These are phyloP conservation scores for Meda fulgida DNA, from an alignment of 2,797 vertebrate species.

Conservation along the genomic window DNA sequence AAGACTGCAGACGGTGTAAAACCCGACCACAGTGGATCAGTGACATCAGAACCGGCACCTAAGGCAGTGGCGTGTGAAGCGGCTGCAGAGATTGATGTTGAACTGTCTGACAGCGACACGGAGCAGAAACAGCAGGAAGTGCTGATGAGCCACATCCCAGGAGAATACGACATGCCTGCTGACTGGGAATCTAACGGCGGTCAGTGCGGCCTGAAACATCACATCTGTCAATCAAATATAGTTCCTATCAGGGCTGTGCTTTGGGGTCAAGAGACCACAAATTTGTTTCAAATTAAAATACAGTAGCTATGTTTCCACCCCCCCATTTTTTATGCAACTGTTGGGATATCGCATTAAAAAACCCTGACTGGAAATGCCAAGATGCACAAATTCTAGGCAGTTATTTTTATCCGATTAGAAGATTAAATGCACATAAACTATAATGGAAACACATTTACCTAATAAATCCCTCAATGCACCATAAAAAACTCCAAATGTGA, in stretches of 20 bases:
- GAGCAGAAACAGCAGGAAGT: constrained; percentile 37
- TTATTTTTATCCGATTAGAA: too few species aligned
- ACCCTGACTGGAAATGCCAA: too few species aligned
- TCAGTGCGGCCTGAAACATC: not conserved
- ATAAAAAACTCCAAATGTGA: too few species aligned
- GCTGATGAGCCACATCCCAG: constrained; percentile 12
- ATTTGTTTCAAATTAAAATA: not conserved
- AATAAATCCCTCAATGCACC: too few species aligned
- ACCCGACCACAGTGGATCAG: not conserved
- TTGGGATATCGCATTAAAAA: not conserved
- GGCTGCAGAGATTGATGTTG: constrained; percentile 64
- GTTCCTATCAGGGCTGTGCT: not conserved
- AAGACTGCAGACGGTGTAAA: not conserved
- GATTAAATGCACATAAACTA: too few species aligned
- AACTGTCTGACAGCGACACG: constrained; percentile 63
- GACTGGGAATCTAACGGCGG: not conserved
- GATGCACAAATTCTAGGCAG: too few species aligned
- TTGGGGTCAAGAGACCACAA: not conserved
- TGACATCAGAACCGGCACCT: not conserved
- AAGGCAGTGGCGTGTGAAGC: not conserved
- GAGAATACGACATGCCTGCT: not conserved
- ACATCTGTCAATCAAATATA: not conserved
- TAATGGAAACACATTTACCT: too few species aligned
- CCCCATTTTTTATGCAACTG: not conserved
- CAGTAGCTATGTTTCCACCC: not conserved